Evolutionary conservation across 1,140 invertebrate genomes (phyloP), one percentile per base, ranked within the genome.

Genomic region (Akabosia matsudoensis): DNA sequence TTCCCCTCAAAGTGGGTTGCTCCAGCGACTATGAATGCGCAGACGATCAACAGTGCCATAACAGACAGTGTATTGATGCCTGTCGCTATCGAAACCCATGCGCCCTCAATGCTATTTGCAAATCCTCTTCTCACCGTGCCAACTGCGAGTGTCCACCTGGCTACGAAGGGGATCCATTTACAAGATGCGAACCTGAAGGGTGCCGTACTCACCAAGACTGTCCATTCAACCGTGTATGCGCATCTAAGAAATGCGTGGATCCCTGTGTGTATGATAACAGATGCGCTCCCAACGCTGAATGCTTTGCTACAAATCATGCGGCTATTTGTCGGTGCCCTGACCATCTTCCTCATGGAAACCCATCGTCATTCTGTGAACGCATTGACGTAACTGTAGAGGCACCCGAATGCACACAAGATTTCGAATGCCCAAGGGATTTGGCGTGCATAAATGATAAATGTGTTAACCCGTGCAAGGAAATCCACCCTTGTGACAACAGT

Each of bases 151-250:
- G 80, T 74, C 76, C 78, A 28, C 30, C 52, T 28, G 79, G 74
- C 7, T 78, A 76, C 56, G 75, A 75, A 64, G 77, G 80, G 18
- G 87, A 89, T 83, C 86, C 88, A 34, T 87, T 87, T 75, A 82
- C 83, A 0, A 79, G 82, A 80, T 91, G 89, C 73, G 78, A 77
- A 16, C 88, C 92, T 3, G 89, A 95, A 45, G 94, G 93, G 16
- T 97, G 95, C 85, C 89, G 90, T 80, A 91, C 91, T 74, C 94
- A 95, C 83, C 91, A 92, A 76, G 94, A 97, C 77, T 97, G 95
- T 85, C 93, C 94, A 0, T 86, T 87, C 33, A 92, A 95, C 80
- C 90, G 91, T 82, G 90, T 92, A 78, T 97, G 95, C 83, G 89
- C 91, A 51, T 93, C 94, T 78, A 90, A 90, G 72, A 92, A 94